These are phyloP conservation scores for Anthoscopus minutus DNA, from an alignment of 2,113 vertebrate species.

Conservation along the genomic window DNA sequence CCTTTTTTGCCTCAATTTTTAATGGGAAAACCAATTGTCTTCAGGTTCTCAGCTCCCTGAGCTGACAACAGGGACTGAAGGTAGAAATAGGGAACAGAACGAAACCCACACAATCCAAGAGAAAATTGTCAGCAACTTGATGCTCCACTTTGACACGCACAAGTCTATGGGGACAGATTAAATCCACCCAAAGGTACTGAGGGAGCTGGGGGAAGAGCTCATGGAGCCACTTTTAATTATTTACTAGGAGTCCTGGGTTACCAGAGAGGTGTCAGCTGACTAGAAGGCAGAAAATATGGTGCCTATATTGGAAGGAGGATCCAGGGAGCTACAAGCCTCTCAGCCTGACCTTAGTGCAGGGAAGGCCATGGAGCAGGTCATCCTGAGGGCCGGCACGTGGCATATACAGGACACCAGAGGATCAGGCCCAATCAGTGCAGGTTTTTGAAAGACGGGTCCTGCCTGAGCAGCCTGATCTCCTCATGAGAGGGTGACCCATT, in stretches of 20 bases:
- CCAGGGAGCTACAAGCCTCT: no score
- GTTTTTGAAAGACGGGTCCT: neutral
- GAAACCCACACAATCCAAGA: neutral
- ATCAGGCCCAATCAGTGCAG: neutral
- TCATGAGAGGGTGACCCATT: neutral
- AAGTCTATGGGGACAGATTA: neutral
- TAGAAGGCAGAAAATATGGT: neutral
- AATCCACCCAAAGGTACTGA: neutral
- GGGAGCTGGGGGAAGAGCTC: neutral
- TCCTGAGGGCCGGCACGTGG: neutral
- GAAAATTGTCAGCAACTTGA: neutral
- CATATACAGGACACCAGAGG: neutral
- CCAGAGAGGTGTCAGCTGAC: neutral
- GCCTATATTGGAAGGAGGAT: neutral
- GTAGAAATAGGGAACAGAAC: neutral
- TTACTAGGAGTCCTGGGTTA: neutral
- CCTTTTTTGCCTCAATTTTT: neutral
- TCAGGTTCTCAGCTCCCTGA: neutral
- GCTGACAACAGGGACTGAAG: neutral
- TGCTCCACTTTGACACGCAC: neutral
- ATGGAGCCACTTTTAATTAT: neutral
- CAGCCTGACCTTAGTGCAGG: no score
- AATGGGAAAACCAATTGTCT: neutral
- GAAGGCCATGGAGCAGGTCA: neutral
- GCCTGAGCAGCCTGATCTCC: neutral